phyloP scores from a whole-genome alignment of 1,140 invertebrate genomes.

The Prorops nasuta region DNA sequence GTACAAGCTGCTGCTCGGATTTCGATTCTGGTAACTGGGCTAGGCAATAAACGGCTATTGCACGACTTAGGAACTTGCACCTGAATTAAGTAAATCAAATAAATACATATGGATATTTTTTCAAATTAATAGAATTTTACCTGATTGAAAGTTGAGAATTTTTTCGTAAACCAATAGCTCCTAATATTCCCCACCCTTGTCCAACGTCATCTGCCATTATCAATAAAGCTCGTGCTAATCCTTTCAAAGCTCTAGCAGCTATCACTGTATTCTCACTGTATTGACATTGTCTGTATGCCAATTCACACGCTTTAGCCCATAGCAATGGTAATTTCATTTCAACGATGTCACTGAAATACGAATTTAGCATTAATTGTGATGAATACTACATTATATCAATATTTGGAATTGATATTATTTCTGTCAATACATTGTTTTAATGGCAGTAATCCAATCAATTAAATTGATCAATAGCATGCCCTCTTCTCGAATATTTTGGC shows the following conservation, averaged over 20 bases:
- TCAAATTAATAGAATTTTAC: slow-evolving; percentile 35
- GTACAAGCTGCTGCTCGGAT: slow-evolving; percentile 32
- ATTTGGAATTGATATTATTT: not conserved
- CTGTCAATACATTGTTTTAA: slow-evolving; percentile 56
- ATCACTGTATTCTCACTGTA: slow-evolving; percentile 51
- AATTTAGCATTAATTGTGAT: not conserved
- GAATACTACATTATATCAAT: not conserved
- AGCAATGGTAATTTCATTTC: slow-evolving; percentile 64
- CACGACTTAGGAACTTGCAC: slow-evolving; percentile 52
- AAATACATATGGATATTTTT: slow-evolving; percentile 4
- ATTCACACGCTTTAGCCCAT: slow-evolving; percentile 60
- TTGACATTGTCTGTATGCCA: slow-evolving; percentile 57
- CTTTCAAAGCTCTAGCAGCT: slow-evolving; percentile 54
- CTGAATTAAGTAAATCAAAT: slow-evolving; percentile 26
- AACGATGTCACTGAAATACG: slow-evolving; percentile 55
- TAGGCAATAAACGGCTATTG: slow-evolving; percentile 49
- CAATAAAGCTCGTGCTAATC: slow-evolving; percentile 54
- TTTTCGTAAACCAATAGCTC: slow-evolving; percentile 65
- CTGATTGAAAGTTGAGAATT: slow-evolving; percentile 59
- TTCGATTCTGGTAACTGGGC: slow-evolving; percentile 57
- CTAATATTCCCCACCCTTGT: slow-evolving; percentile 62
- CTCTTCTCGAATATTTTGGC: slow-evolving; percentile 54
- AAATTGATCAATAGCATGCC: slow-evolving; percentile 53
- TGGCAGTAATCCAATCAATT: slow-evolving; percentile 53
- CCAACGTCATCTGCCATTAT: slow-evolving; percentile 60